Evolutionary conservation across 1,140 invertebrate species (phyloP), one percentile per base, ranked within the genome.

Genomic region (Drosophila kohkoa): DNA sequence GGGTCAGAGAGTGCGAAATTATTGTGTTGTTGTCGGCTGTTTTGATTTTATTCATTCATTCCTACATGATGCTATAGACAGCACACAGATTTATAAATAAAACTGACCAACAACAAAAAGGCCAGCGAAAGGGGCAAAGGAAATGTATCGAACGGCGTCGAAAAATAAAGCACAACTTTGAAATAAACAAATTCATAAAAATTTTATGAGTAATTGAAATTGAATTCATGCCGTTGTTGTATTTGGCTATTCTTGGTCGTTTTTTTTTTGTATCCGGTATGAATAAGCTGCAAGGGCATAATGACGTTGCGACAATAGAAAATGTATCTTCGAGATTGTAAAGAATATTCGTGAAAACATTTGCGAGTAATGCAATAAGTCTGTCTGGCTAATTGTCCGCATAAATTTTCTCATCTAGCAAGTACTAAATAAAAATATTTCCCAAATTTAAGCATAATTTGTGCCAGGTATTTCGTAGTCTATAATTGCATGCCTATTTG

Each of bases 111-210:
- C 30, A 11, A 52, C 57, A 43, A 16, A 64, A 51, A 62, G 28
- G 13, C 30, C 30, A 35, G 16, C 5, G 32, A 30, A 54, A 54
- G 63, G 41, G 49, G 30, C 15, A 57, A 57, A 20, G 49, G 20
- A 49, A 35, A 41, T 10, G 30, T 13, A 58, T 52, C 20, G 35
- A 55, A 60, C 58, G 65, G 45, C 28, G 60, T 25, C 66, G 54
- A 46, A 75, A 41, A 69, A 66, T 63, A 60, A 59, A 49, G 30
- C 45, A 66, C 58, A 70, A 62, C 69, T 82, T 72, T 72, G 49
- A 77, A 76, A 89, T 89, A 89, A 89, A 89, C 85, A 89, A 72
- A 89, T 76, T 73, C 80, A 88, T 83, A 81, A 83, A 88, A 88
- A 69, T 89, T 81, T 89, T 85, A 89, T 89, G 85, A 87, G 72